These are phyloP conservation scores for Pogonomyrmex californicus DNA, from an alignment of 1,140 invertebrate species.

Conservation along the genomic window DNA sequence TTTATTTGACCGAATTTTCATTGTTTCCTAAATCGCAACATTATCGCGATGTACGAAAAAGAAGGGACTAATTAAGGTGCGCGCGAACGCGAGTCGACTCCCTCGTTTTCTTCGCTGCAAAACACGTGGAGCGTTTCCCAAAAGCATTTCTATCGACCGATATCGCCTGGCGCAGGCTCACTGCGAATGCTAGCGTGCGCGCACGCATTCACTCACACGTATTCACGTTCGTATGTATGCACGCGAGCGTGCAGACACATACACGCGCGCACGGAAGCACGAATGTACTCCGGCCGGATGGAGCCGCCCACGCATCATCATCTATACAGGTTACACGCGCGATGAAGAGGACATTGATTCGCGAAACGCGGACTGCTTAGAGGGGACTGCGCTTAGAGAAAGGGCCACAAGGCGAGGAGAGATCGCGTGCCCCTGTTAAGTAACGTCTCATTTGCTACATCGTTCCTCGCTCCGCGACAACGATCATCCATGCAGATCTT, in stretches of 20 bases:
- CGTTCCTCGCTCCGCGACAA: conserved; percentile 34
- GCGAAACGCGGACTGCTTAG: conserved; percentile 43
- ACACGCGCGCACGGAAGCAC: neutral
- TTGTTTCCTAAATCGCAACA: neutral
- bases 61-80: neutral
- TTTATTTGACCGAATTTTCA: neutral
- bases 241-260: neutral
- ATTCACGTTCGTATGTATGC: neutral
- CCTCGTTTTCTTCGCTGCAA: conserved; percentile 13
- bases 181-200: conserved; percentile 32
- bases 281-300: conserved; percentile 33
- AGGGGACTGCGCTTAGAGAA: conserved; percentile 51
- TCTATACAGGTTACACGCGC: conserved; percentile 62
- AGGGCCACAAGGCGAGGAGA: conserved; percentile 54
- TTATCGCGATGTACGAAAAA: neutral
- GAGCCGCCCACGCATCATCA: conserved; percentile 75
- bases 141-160: conserved; percentile 76
- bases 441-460: conserved; percentile 71
- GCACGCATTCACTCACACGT: conserved; percentile 16
- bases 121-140: conserved; percentile 76
- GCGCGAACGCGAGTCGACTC: neutral
- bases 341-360: conserved; percentile 67
- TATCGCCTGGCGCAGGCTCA: conserved; percentile 71
- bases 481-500: conserved; percentile 49
- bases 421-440: conserved; percentile 47